Evolutionary conservation across 2,888 invertebrate genomes (phyloP).

Genomic region (Rhodophaea formosa): DNA sequence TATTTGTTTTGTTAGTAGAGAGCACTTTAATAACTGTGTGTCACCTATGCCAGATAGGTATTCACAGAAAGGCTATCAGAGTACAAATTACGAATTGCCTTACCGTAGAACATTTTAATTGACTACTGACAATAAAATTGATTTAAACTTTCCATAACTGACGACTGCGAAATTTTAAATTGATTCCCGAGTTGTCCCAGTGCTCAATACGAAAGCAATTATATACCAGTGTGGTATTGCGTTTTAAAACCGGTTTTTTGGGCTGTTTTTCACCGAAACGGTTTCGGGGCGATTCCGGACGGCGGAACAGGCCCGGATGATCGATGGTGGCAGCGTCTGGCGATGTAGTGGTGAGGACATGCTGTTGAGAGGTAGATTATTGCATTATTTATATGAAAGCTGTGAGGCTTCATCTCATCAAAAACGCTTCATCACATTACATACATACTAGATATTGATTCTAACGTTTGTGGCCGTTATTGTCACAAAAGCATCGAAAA

Average conservation of each 20-base stretch:
- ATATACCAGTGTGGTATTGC: conserved; percentile 17
- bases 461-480: no score
- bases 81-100: neutral
- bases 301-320: conserved; percentile 28
- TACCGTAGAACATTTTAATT: neutral
- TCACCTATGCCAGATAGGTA: no score
- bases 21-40: no score
- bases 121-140: conserved; percentile 1
- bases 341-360: conserved; percentile 13
- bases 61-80: no score
- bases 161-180: neutral
- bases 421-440: no score
- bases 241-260: conserved; percentile 20
- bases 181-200: neutral
- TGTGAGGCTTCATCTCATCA: no score
- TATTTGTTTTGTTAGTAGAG: no score
- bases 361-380: neutral
- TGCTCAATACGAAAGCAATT: conserved; percentile 18
- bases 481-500: no score
- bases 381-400: no score
- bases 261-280: conserved; percentile 23
- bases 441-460: no score
- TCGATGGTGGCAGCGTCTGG: conserved; percentile 28
- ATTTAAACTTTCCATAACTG: neutral
- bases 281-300: conserved; percentile 23